Percentiles rank a stretch among this genome's conserved stretches.
phyloP scores from a whole-genome alignment of 2,113 vertebrate genomes.

The Periophthalmus modestus region DNA sequence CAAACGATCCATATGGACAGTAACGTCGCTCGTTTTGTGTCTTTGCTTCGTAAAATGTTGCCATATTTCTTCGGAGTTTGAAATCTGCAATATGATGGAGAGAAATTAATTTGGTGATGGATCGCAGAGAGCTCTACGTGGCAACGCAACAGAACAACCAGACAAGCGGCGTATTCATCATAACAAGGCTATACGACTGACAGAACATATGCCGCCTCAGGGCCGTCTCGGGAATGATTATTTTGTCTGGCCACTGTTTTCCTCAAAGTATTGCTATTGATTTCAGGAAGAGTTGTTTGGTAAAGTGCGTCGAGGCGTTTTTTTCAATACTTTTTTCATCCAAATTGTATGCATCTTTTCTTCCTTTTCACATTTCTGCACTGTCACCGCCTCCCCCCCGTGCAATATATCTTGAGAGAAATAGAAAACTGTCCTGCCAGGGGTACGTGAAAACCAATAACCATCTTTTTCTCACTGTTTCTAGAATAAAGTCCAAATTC shows the following conservation, averaged over 20 bases:
- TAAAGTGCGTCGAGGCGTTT: constrained; percentile 1
- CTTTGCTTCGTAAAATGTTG: constrained; percentile 25
- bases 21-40: constrained; percentile 1
- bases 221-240: not conserved
- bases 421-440: constrained; percentile 52
- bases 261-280: constrained; percentile 11
- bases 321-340: constrained; percentile 15
- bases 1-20: no score
- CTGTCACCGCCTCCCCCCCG: not conserved
- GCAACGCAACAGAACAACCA: not conserved
- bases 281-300: constrained; percentile 9
- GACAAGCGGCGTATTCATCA: constrained; percentile 1
- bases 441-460: constrained; percentile 29
- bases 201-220: constrained; percentile 6
- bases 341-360: constrained; percentile 18
- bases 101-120: constrained; percentile 7
- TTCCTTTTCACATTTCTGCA: not conserved
- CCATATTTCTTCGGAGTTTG: not conserved
- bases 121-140: not conserved
- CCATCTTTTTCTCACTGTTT: constrained; percentile 25
- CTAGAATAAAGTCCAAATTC: constrained; percentile 37
- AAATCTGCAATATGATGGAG: not conserved
- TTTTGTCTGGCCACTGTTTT: constrained; percentile 5
- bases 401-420: constrained; percentile 31
- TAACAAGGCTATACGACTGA: not conserved